These are phyloP conservation scores for Apodemia hepburni DNA, from an alignment of 2,888 invertebrate genomes.

Conservation along the genomic window DNA sequence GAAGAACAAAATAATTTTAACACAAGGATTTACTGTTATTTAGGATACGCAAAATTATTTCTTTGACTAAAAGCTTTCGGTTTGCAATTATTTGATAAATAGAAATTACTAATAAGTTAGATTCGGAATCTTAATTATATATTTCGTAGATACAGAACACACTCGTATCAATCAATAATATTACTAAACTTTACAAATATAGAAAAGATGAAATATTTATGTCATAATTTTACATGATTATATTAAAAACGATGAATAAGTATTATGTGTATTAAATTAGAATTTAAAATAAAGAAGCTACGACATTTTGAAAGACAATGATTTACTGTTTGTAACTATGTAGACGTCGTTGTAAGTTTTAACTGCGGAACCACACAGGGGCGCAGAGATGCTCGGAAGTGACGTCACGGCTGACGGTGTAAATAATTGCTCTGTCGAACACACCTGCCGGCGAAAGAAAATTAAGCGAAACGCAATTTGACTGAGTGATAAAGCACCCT, in stretches of 20 bases:
- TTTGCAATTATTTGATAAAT: background rate
- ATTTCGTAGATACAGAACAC: background rate
- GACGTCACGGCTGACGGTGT: conserved; percentile 73
- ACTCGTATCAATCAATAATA: too few relatives aligned
- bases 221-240: background rate
- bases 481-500: conserved; percentile 78
- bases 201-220: background rate
- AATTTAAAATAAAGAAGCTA: background rate
- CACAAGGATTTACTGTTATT: conserved; percentile 24
- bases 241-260: background rate
- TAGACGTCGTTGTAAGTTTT: conserved; percentile 53
- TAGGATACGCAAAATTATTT: too few relatives aligned
- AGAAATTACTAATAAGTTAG: too few relatives aligned
- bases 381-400: conserved; percentile 43
- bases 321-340: conserved; percentile 58
- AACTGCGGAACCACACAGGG: conserved; percentile 48
- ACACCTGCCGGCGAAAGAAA: conserved; percentile 78
- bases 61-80: too few relatives aligned
- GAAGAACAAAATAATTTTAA: conserved; percentile 42
- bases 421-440: conserved; percentile 80
- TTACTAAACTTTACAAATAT: too few relatives aligned
- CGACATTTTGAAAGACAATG: conserved; percentile 28
- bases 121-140: background rate
- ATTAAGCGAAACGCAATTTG: conserved; percentile 80
- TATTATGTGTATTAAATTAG: too few relatives aligned